These are phyloP conservation scores for Anabas testudineus DNA, from an alignment of 2,797 vertebrate genomes.

Conservation along the genomic window DNA sequence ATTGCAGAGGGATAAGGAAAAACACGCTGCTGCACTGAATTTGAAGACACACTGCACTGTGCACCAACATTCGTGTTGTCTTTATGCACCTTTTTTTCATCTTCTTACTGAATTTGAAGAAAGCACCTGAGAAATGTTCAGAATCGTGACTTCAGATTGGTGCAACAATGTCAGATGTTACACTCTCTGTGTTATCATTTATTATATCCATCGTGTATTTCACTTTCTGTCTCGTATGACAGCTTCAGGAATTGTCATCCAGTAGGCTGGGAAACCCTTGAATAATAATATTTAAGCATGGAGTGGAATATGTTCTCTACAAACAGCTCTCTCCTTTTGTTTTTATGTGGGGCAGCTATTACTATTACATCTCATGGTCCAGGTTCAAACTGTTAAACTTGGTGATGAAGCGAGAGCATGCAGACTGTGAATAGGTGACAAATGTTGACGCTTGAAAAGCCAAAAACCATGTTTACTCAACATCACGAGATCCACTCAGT, in stretches of 20 bases:
- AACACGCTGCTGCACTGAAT: slow-evolving; percentile 26
- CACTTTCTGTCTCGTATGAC: not conserved
- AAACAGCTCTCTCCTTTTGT: slow-evolving; percentile 28
- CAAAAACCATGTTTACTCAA: slow-evolving; percentile 16
- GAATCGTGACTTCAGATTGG: not conserved
- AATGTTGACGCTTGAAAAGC: slow-evolving; percentile 16
- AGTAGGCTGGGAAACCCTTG: slow-evolving; percentile 11
- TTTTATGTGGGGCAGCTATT: slow-evolving; percentile 39
- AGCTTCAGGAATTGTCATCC: slow-evolving; percentile 13
- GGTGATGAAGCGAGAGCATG: slow-evolving; percentile 17
- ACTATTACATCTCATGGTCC: slow-evolving; percentile 38
- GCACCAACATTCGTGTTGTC: slow-evolving; percentile 1
- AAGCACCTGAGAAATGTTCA: not conserved
- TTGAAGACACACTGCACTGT: slow-evolving; percentile 16
- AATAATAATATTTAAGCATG: slow-evolving; percentile 14
- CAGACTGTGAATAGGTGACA: slow-evolving; percentile 7
- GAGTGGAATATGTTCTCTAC: slow-evolving; percentile 9
- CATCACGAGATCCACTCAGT: slow-evolving; percentile 22
- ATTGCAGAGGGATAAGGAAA: slow-evolving; percentile 42
- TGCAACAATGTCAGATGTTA: not conserved
- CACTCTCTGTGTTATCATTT: not conserved
- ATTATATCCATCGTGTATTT: slow-evolving; percentile 16
- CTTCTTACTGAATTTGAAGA: not conserved
- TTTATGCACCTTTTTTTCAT: not conserved
- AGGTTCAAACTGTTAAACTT: slow-evolving; percentile 7